Conservation (phyloP, 2,113 vertebrate genomes). For the Gallinago media region DNA sequence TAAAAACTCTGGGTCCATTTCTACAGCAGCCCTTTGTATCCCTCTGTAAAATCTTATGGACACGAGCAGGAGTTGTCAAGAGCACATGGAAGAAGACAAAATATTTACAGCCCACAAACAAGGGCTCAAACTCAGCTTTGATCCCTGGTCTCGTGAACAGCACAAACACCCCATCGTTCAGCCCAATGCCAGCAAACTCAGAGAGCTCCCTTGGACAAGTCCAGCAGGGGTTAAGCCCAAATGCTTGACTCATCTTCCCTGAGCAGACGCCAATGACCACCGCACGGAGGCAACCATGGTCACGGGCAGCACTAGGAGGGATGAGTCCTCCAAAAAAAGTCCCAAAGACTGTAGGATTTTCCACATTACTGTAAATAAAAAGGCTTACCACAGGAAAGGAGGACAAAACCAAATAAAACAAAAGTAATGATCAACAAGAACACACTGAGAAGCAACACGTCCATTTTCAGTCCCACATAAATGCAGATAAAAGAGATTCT, state of each 20-base stretch:
- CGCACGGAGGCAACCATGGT: accelerated
- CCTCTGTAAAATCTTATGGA: accelerated
- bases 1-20: not conserved
- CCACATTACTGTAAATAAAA: not conserved
- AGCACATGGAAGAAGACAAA: not conserved
- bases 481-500: not conserved
- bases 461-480: not conserved
- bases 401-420: not conserved
- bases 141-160: accelerated
- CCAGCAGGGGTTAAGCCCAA: not conserved
- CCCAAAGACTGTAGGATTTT: not conserved
- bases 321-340: not conserved
- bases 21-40: not conserved
- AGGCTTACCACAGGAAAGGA: not conserved
- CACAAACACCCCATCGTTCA: not conserved
- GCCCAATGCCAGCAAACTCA: not conserved
- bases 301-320: not conserved
- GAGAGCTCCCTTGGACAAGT: not conserved
- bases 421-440: not conserved
- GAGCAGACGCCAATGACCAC: accelerated
- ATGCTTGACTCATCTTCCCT: not conserved
- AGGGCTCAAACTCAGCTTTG: not conserved
- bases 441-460: not conserved
- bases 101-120: not conserved
- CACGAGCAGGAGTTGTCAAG: accelerated